Conservation (phyloP, 2,888 invertebrate species). For the Acheta domesticus region DNA sequence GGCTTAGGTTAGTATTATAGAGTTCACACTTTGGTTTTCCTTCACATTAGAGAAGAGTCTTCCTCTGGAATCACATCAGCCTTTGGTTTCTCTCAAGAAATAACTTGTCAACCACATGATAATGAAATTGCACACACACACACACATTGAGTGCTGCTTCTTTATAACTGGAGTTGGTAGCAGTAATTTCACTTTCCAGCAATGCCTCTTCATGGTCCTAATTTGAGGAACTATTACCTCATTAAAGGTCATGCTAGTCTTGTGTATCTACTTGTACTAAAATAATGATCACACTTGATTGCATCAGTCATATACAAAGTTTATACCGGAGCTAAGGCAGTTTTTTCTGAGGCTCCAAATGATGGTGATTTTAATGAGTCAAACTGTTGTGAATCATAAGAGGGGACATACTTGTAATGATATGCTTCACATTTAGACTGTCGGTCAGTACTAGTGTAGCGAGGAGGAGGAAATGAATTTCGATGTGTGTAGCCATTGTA, state of each 20-base stretch:
- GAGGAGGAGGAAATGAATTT: slow-evolving; percentile 39
- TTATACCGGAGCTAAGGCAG: slow-evolving; percentile 33
- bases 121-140: background rate
- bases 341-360: slow-evolving; percentile 31
- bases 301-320: background rate
- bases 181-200: background rate
- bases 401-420: slow-evolving; percentile 40
- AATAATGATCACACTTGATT: slow-evolving; percentile 4
- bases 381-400: slow-evolving; percentile 29
- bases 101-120: background rate
- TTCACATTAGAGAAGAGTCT: background rate
- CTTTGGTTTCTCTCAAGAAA: slow-evolving; percentile 11
- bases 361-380: slow-evolving; percentile 32
- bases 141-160: background rate
- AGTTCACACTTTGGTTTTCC: slow-evolving; percentile 6
- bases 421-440: slow-evolving; percentile 25
- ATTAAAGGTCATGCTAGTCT: slow-evolving; percentile 19
- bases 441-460: slow-evolving; percentile 34
- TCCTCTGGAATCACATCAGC: slow-evolving; percentile 9
- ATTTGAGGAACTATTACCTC: slow-evolving; percentile 18
- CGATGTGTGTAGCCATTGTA: slow-evolving; percentile 34
- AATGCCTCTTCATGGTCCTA: slow-evolving; percentile 18
- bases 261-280: slow-evolving; percentile 28
- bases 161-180: background rate
- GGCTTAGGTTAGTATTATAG: background rate